Conservation (phyloP, 2,113 vertebrate genomes). For the Mastomys coucha region DNA sequence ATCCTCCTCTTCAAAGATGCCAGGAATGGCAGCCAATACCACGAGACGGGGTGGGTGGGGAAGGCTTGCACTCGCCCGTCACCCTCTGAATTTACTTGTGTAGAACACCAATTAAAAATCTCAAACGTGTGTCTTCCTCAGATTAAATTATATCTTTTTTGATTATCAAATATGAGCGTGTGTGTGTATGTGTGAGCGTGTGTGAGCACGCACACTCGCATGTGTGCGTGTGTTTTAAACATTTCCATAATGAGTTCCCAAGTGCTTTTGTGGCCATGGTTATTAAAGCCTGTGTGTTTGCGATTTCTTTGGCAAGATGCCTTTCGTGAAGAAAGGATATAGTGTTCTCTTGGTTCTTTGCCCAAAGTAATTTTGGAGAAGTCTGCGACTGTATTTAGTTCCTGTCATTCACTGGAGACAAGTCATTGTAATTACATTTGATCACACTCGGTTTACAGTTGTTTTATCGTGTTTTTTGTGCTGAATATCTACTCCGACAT, state of each 20-base stretch:
- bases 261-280: constrained; percentile 89
- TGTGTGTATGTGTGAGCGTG: background rate
- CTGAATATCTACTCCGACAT: constrained; percentile 89
- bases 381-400: constrained; percentile 88
- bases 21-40: constrained; percentile 59
- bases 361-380: constrained; percentile 90
- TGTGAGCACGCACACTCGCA: too few species aligned
- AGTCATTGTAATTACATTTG: constrained; percentile 90
- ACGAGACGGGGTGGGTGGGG: background rate
- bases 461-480: constrained; percentile 91
- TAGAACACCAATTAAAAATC: constrained; percentile 66
- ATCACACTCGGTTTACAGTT: constrained; percentile 88
- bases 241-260: constrained; percentile 89
- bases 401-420: constrained; percentile 88
- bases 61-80: constrained; percentile 46
- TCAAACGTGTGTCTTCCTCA: constrained; percentile 56
- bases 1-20: constrained; percentile 61
- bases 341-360: constrained; percentile 90
- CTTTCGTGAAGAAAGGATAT: constrained; percentile 87
- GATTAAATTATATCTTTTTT: constrained; percentile 56
- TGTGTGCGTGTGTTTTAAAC: constrained; percentile 81
- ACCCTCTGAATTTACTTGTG: constrained; percentile 52
- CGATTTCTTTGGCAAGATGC: constrained; percentile 90
- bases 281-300: constrained; percentile 89
- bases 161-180: constrained; percentile 59